Evolutionary conservation across 2,888 invertebrate species (phyloP), one percentile per base, ranked within the genome.

Genomic region (Synergus gifuensis): DNA sequence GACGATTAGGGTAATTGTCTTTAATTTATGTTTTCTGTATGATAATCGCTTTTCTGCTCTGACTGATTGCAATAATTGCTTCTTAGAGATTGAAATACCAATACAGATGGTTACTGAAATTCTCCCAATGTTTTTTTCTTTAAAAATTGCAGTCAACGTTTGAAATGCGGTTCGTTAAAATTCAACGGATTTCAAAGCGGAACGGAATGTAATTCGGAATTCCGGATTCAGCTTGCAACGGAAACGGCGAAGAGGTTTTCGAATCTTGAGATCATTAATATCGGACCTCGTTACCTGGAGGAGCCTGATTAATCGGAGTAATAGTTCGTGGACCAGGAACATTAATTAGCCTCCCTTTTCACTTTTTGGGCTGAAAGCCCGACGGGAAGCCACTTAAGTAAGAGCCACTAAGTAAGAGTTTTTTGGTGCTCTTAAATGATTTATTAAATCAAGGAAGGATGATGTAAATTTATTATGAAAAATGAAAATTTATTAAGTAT

Each of bases 81-180:
- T 54, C 7, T 22, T 60, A 60, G 18, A 60, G 22, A 22, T 60
- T 11, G 8, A 60, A 60, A 60, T 60, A 60, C n/a, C 11, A 60
- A 60, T 60, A 22, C 60, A 60, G n/a, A 22, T 22, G 11, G 18
- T 60, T 22, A 11, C 9, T 18, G 11, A 60, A 60, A 60, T 60
- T 60, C 60, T 60, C 11, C 22, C 1, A 60, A 46, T 8, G 12
- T 46, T 46, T 46, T 46, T 12, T 46, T 46, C 11, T 46, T 11
- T 5, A 46, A 46, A 46, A 46, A 46, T 46, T 8, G 8, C 60
- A 4, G 0, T 11, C 60, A 22, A 22, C 18, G 60, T n/a, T 22
- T 4, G 60, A 60, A 60, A 60, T 60, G 18, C 60, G 9, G 18
- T 60, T 60, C 60, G 60, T 60, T 60, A 60, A 60, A 60, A 60